Conservation (phyloP, 2,797 vertebrate species). For the Lepilemur ruficaudatus region DNA sequence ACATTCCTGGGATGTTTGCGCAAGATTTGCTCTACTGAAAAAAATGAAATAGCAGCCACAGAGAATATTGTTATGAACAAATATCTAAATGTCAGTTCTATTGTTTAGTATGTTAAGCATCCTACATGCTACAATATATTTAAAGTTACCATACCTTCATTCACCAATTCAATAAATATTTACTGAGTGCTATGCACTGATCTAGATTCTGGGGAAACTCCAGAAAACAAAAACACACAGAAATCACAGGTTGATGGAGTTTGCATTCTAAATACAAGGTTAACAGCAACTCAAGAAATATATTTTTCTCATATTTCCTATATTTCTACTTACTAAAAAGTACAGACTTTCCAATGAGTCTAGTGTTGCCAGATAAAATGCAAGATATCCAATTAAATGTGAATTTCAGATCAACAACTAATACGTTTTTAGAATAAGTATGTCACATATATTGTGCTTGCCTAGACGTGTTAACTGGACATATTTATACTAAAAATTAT, state of each 20-base stretch:
- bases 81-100: not conserved
- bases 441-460: not conserved
- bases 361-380: conserved; percentile 2
- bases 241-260: not conserved
- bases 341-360: not conserved
- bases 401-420: not conserved
- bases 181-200: not conserved
- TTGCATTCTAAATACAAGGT: not conserved
- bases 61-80: not conserved
- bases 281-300: not conserved
- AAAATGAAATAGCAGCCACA: not conserved
- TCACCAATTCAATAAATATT: not conserved
- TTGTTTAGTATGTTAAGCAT: not conserved
- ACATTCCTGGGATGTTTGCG: not conserved
- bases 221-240: not conserved
- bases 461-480: not conserved
- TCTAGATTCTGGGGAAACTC: not conserved
- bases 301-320: not conserved
- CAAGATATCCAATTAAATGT: not conserved
- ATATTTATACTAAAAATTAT: not conserved
- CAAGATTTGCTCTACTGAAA: not conserved
- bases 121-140: not conserved
- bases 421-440: not conserved
- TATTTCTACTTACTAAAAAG: not conserved
- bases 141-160: not conserved